Evolutionary conservation across 2,888 invertebrate genomes (phyloP), one percentile per base, ranked within the genome.

Genomic region (Tryphoninae sp.): DNA sequence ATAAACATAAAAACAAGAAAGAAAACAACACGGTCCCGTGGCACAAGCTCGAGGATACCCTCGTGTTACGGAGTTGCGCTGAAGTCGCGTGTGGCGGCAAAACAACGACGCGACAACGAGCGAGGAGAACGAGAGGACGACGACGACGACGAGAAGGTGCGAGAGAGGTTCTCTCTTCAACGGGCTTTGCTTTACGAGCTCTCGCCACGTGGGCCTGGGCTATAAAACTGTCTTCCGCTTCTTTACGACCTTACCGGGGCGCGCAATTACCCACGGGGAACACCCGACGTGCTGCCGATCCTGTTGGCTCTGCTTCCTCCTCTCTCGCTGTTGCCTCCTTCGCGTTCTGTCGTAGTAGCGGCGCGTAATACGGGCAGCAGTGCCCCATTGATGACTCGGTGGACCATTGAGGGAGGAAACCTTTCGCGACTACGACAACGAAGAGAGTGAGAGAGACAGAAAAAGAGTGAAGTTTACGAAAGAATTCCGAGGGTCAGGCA

Each of bases 191-290:
- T 90, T 89, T 89, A 89, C 89, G 90, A 89, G 88, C 77, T 77
- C 77, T 77, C 89, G 92, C 92, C 93, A 93, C 93, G 93, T 93
- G 93, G 91, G 88, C 91, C 89, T 88, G 88, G 90, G 91, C 92
- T 91, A 92, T 92, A 93, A 93, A 93, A 93, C 92, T 93, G 93
- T 93, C 93, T 92, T 92, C 90, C 87, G 90, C 88, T 90, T 90
- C 90, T 92, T 93, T 92, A 92, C 91, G 92, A 91, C 88, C 88
- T 90, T 86, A 86, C 87, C 79, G 86, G 87, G 88, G 86, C 77
- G 77, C 87, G 88, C 90, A 88, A 89, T 89, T 89, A 89, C 89
- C 88, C 85, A 81, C 86, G 84, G 85, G 83, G 85, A 84, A 85
- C 87, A 89, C 90, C 82, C 83, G 82, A 79, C 84, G 81, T 83